These are phyloP conservation scores for Casuarius casuarius DNA, from an alignment of 2,113 vertebrate species.

Conservation along the genomic window DNA sequence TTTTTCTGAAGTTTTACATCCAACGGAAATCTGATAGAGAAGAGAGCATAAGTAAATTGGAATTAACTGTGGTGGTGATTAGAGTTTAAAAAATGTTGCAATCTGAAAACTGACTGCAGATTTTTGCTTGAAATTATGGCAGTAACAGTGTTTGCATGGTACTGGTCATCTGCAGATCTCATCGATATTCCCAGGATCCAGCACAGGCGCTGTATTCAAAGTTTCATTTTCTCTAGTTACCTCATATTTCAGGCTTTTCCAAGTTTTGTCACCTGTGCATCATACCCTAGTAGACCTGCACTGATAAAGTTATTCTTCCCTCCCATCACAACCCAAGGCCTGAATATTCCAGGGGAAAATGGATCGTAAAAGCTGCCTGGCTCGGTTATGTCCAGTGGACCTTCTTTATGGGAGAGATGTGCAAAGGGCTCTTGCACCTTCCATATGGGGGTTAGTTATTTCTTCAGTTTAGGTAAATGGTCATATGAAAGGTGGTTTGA, in stretches of 20 bases:
- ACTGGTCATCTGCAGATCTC: background rate
- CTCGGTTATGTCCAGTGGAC: accelerated
- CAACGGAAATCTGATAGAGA: constrained; percentile 87
- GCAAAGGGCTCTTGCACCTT: background rate
- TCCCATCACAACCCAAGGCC: background rate
- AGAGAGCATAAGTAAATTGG: background rate
- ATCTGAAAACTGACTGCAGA: background rate
- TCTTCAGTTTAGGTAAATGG: background rate
- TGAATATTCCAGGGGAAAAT: background rate
- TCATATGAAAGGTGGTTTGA: background rate
- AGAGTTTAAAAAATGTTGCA: background rate
- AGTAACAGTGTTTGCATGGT: background rate
- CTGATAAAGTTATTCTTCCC: background rate
- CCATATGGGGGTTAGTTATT: background rate
- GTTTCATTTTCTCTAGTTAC: background rate
- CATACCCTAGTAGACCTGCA: background rate
- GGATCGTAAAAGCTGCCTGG: background rate
- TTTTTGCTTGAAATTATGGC: background rate
- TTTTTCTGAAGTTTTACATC: constrained; percentile 89
- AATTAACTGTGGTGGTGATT: background rate
- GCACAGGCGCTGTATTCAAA: background rate
- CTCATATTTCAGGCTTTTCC: background rate
- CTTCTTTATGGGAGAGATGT: background rate
- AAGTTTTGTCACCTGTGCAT: background rate
- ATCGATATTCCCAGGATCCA: background rate